Base-by-base conservation (phyloP, 2,797 vertebrate genomes). In the Rhinophrynus dorsalis region DNA sequence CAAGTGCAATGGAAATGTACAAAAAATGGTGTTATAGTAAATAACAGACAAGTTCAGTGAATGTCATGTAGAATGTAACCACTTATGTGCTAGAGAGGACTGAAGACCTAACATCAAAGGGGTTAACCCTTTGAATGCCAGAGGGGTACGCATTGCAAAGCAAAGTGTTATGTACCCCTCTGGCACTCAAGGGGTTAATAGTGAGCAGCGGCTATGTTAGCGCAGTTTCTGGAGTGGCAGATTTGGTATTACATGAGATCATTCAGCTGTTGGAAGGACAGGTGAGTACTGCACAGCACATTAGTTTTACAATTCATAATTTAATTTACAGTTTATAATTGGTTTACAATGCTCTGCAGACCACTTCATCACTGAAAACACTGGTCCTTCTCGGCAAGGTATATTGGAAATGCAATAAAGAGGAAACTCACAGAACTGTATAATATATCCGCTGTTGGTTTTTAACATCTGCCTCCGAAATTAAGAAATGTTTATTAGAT, bases 221-320 rank as follows among this genome's bases (percentile, higher is more conserved):
- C 12, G 2, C 13, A 40, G 26, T 35, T 65, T 50, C 32, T 50
- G 26, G 55, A 72, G 33, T 57, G 45, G 23, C 27, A 38, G 59
- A 33, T 51, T 59, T 64, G 26, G 15, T 35, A 24, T 33, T 57
- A 37, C 13, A 24, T 62, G 15, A 42, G 52, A 23, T 65, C 24
- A 30, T 50, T 29, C 52, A 58, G 44, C 10, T 35, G 26, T 65
- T 59, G 45, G 30, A 42, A 26, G 54, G 69, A 59, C 44, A 73
- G 61, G 69, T 73, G 54, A 73, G 33, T 26, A 44, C 54, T 44
- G 69, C 54, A 73, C 54, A 73, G 69, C 9, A 65, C 69, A 73
- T 73, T 66, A 66, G 61, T 44, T 73, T 73, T 73, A 72, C 54
- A 44, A 59, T 59, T 73, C 54, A 50, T 66, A 73, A 65, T 73